Percentiles rank a stretch among this genome's conserved stretches.
Evolutionary conservation across 2,797 vertebrate species (phyloP).

Genomic region (Miichthys miiuy): DNA sequence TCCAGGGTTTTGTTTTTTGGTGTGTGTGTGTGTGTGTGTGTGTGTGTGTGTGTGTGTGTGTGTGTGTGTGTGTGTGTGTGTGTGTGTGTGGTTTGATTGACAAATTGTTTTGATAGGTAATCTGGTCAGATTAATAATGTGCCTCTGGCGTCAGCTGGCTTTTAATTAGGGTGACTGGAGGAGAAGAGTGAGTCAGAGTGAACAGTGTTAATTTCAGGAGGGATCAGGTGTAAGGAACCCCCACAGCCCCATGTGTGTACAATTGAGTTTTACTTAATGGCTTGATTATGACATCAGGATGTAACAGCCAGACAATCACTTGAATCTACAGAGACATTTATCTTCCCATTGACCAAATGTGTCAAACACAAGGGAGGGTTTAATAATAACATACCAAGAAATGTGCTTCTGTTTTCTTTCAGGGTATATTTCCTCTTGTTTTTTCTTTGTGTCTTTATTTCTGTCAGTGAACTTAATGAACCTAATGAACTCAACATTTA

Average conservation of each 20-base stretch:
- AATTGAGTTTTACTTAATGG: constrained; percentile 64
- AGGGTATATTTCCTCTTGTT: neutral
- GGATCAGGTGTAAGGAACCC: constrained; percentile 69
- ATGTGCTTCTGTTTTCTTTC: neutral
- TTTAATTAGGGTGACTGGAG: constrained; percentile 40
- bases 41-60: no score
- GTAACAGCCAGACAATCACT: constrained; percentile 57
- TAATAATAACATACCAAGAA: neutral
- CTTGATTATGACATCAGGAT: constrained; percentile 67
- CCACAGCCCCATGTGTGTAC: constrained; percentile 47
- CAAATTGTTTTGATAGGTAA: constrained; percentile 39
- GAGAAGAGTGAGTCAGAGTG: constrained; percentile 19
- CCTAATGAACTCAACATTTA: neutral
- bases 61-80: no score
- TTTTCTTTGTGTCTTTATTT: neutral
- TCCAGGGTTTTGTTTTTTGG: constrained; percentile 11
- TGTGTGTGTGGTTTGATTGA: constrained; percentile 17
- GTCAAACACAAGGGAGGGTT: constrained; percentile 27
- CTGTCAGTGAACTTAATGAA: neutral
- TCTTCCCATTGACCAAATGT: constrained; percentile 34
- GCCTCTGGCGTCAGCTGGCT: constrained; percentile 61
- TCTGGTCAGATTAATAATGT: constrained; percentile 47
- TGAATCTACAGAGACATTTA: constrained; percentile 42
- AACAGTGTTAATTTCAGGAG: constrained; percentile 37
- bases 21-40: neutral